Base-by-base conservation (phyloP, 2,113 vertebrate species). In the Aspidoscelis tigris region DNA sequence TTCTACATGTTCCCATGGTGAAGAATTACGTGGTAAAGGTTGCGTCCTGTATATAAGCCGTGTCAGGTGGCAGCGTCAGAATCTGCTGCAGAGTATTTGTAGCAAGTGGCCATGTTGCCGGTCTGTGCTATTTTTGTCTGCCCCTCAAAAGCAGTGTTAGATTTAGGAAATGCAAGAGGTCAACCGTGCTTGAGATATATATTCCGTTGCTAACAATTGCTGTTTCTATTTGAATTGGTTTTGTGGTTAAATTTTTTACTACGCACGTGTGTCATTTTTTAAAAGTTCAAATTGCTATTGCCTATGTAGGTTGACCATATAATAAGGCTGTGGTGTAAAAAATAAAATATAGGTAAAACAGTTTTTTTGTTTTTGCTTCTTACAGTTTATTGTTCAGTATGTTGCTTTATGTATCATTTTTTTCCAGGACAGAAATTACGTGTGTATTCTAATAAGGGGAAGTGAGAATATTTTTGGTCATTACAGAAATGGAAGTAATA, bases 81-180 rank as follows among this genome's bases (percentile, higher is more conserved):
- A 0, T 50, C 80, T 74, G 74, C 26, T 70, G 79, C 43, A 68
- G 89, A 89, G 81, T 76, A 3, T 89, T 90, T 92, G 91, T 89
- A 92, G 89, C 81, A 80, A 84, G 88, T 76, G 78, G 88, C 93
- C 89, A 90, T 93, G 85, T 92, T 92, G 92, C 88, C 69, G 90
- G 80, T 77, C 71, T 11, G 33, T 87, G 89, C 94, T 94, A 93
- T 94, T 94, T 95, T 93, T 94, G 89, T 91, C 89, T 65, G 86
- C 81, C 74, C 77, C 41, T 87, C 76, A 82, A 77, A 71, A 39
- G 83, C 89, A 84, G 86, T 88, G 90, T 88, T 87, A 89, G 90
- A 76, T 83, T 89, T 87, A 84, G 91, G 90, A 93, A 93, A 89
- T 39, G 84, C 79, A 89, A 90, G 24, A 1, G 83, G 1, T 53